Evolutionary conservation across 2,797 vertebrate genomes (phyloP).

Genomic region (Eospalax fontanierii): DNA sequence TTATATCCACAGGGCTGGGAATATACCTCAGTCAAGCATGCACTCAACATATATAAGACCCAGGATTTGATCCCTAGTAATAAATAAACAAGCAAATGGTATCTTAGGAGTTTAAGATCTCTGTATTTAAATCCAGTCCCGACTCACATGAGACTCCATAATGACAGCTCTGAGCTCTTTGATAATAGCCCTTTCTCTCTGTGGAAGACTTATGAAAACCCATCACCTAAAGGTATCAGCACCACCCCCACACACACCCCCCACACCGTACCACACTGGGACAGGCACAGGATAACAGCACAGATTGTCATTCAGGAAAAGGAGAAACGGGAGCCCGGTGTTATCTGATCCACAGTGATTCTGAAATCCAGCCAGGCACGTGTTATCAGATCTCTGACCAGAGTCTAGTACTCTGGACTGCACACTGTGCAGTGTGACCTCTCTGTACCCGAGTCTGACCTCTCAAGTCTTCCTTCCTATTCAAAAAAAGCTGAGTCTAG

Average conservation of each 20-base stretch:
- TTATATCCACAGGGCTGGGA: too few species aligned
- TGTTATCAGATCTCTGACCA: not conserved
- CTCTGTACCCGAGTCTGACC: not conserved
- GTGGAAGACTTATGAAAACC: not conserved
- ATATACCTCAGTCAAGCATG: not conserved
- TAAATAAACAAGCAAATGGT: not conserved
- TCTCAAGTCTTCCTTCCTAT: not conserved
- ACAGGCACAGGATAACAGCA: not conserved
- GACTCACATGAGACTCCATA: not conserved
- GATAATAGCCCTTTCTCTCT: conserved; percentile 6
- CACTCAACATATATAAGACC: not conserved
- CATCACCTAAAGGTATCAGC: not conserved
- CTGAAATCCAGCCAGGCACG: not conserved
- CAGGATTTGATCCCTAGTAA: too few species aligned
- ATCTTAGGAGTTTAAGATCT: not conserved
- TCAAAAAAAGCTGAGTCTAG: not conserved
- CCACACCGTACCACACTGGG: not conserved
- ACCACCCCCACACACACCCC: too few species aligned
- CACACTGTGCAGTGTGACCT: not conserved
- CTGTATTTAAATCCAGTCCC: not conserved
- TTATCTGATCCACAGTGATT: not conserved
- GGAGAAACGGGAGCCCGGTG: not conserved
- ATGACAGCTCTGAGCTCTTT: not conserved
- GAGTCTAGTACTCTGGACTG: not conserved
- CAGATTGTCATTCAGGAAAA: not conserved